A percentile compares a stretch with the other conserved stretches of the same genome.
phyloP scores from a whole-genome alignment of 2,113 vertebrate genomes.

The Calyptomena viridis region DNA sequence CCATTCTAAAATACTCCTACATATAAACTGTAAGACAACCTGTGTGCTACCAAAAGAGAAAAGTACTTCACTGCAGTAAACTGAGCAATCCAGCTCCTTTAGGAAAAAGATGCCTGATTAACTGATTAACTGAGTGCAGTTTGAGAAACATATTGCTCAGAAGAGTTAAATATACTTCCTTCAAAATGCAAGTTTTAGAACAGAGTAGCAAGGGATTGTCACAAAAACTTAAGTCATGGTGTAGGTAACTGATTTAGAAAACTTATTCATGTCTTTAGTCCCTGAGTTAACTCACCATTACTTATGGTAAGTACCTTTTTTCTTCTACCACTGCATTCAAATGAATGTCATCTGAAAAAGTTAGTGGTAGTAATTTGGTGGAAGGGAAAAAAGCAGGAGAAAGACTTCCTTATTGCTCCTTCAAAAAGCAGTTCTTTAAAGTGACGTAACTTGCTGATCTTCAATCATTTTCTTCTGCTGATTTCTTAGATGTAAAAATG shows the following conservation, averaged over 20 bases:
- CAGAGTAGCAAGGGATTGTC: slow-evolving; percentile 21
- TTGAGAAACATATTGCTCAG: not conserved
- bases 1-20: not conserved
- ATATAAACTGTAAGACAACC: not conserved
- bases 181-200: slow-evolving; percentile 8
- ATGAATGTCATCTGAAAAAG: slow-evolving; percentile 73
- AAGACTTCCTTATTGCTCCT: slow-evolving; percentile 67
- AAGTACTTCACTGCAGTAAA: not conserved
- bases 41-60: not conserved
- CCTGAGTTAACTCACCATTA: slow-evolving; percentile 76
- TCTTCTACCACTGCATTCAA: slow-evolving; percentile 69
- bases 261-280: slow-evolving; percentile 68
- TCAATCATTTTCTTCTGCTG: not conserved
- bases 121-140: not conserved
- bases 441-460: not conserved
- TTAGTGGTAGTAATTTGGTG: slow-evolving; percentile 30
- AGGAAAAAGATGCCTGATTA: not conserved
- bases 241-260: slow-evolving; percentile 44
- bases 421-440: slow-evolving; percentile 31
- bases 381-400: slow-evolving; percentile 59
- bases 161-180: not conserved
- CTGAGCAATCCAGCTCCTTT: not conserved
- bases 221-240: slow-evolving; percentile 7
- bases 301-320: slow-evolving; percentile 65
- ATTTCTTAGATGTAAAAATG: slow-evolving; percentile 32